A percentile compares a stretch with the other conserved stretches of the same genome.
Conservation (phyloP, 2,113 vertebrate genomes). For the Anoplopoma fimbria region DNA sequence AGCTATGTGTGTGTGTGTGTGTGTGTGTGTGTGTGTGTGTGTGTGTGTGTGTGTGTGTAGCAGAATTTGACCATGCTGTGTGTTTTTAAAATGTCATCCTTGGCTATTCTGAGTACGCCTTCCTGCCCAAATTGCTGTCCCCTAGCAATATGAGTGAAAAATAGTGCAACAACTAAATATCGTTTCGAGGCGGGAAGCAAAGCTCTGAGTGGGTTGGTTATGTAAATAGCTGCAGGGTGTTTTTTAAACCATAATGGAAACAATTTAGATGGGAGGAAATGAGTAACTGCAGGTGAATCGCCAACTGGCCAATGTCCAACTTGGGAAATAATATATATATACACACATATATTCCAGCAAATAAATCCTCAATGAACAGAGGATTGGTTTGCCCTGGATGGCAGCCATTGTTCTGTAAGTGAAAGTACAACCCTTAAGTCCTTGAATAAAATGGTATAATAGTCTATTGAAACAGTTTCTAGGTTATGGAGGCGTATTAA, state of each 20-base stretch:
- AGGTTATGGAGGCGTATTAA: not conserved
- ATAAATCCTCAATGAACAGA: not conserved
- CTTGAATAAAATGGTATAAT: too few species aligned
- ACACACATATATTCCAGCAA: not conserved
- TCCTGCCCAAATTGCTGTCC: constrained; percentile 57
- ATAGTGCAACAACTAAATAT: constrained; percentile 45
- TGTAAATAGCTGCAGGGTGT: constrained; percentile 44
- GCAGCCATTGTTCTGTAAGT: constrained; percentile 3
- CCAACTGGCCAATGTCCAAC: constrained; percentile 32
- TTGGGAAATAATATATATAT: not conserved
- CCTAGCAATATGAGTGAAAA: constrained; percentile 49
- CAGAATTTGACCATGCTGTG: constrained; percentile 48
- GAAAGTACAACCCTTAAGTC: constrained; percentile 9
- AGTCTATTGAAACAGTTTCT: constrained; percentile 3
- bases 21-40: constrained; percentile 16
- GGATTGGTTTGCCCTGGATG: constrained; percentile 12
- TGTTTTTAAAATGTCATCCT: constrained; percentile 56
- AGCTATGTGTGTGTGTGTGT: constrained; percentile 34
- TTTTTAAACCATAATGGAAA: constrained; percentile 51
- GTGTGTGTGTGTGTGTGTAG: not conserved
- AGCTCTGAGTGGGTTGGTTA: constrained; percentile 34
- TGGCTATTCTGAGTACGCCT: constrained; percentile 35
- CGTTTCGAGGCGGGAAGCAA: constrained; percentile 22
- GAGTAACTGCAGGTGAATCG: constrained; percentile 34
- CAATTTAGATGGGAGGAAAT: constrained; percentile 39